Conservation (phyloP, 2,797 vertebrate genomes). For the Semaprochilodus insignis region DNA sequence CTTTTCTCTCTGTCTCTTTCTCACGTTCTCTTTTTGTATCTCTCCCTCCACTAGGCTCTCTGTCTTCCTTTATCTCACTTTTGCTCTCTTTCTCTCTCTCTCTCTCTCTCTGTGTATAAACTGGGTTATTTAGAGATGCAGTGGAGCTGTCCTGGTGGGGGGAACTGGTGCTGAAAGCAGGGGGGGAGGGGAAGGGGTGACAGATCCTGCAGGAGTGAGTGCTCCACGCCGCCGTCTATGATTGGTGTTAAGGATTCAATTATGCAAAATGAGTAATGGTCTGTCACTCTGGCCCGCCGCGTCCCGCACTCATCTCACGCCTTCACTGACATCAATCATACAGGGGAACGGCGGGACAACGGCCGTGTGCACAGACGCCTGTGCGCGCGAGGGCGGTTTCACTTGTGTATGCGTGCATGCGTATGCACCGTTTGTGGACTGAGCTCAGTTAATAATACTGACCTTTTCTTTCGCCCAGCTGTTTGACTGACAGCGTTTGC, state of each 20-base stretch:
- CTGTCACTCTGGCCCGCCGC: conserved; percentile 78
- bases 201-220: conserved; percentile 38
- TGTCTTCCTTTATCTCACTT: not conserved
- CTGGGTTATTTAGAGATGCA: conserved; percentile 43
- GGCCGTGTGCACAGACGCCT: not conserved
- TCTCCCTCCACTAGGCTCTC: not conserved
- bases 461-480: conserved; percentile 27
- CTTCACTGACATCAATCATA: conserved; percentile 81
- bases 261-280: conserved; percentile 83
- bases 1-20: not conserved
- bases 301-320: conserved; percentile 80
- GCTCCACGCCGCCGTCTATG: conserved; percentile 69
- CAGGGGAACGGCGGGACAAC: conserved; percentile 25
- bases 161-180: conserved; percentile 3
- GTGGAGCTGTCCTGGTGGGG: conserved; percentile 31
- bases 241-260: conserved; percentile 85
- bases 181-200: conserved; percentile 64
- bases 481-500: conserved; percentile 48
- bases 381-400: not conserved
- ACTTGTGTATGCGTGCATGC: conserved; percentile 10
- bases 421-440: not conserved
- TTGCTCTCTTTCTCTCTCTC: not conserved
- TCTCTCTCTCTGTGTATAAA: conserved; percentile 7
- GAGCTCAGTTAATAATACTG: conserved; percentile 40
- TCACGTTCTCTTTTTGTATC: not conserved